phyloP scores from a whole-genome alignment of 1,140 invertebrate genomes.

The Aphaenogaster floridana region DNA sequence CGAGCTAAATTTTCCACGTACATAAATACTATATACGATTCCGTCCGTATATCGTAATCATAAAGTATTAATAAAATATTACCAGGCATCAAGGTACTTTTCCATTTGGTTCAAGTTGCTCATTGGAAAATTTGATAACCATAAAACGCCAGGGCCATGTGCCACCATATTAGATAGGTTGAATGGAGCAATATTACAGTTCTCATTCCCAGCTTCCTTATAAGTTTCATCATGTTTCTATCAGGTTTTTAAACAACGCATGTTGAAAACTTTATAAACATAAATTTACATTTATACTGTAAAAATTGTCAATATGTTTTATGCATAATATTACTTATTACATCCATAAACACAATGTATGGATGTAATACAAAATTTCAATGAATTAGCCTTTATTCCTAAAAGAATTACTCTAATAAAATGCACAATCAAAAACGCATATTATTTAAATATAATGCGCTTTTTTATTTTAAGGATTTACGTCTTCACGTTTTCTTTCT shows the following conservation, averaged over 20 bases:
- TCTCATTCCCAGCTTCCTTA: neutral
- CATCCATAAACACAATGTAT: neutral
- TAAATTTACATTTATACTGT: neutral
- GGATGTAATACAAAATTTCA: neutral
- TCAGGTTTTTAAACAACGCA: neutral
- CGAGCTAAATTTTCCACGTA: constrained; percentile 24
- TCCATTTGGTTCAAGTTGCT: constrained; percentile 44
- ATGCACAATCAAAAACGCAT: neutral
- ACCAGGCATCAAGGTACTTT: constrained; percentile 34
- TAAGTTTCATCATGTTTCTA: constrained; percentile 11
- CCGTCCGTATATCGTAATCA: neutral
- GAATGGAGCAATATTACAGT: neutral
- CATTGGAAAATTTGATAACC: constrained; percentile 49
- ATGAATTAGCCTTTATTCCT: neutral
- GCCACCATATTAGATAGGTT: neutral
- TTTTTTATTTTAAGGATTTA: neutral
- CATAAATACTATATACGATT: neutral
- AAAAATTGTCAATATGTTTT: constrained; percentile 7
- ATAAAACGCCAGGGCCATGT: constrained; percentile 63
- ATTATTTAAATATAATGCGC: neutral
- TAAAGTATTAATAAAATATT: constrained; percentile 10
- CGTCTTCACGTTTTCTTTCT: neutral
- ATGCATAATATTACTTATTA: neutral
- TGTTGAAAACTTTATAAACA: neutral
- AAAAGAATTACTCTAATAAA: neutral